These are phyloP conservation scores for Pseudoips prasinana DNA, from an alignment of 2,888 invertebrate species.

Conservation along the genomic window DNA sequence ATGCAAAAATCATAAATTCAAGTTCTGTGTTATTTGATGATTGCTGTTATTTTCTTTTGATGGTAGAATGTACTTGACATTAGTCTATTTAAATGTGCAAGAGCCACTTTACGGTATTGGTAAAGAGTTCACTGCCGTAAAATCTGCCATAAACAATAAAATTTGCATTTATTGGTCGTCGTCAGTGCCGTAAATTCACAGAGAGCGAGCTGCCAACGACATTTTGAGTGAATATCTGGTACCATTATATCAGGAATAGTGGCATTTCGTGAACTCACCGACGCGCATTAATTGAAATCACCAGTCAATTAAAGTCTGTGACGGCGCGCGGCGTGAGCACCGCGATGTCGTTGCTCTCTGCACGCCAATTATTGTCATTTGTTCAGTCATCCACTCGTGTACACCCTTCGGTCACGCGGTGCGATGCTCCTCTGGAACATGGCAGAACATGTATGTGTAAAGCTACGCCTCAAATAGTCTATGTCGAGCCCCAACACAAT, in stretches of 20 bases:
- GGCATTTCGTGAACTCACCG: conserved; percentile 60
- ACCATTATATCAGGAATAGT: conserved; percentile 60
- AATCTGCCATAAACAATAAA: conserved; percentile 80
- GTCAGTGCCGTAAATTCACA: conserved; percentile 71
- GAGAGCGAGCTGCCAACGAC: conserved; percentile 73
- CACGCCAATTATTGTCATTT: conserved; percentile 70
- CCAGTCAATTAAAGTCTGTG: conserved; percentile 70
- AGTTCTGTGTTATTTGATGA: too few species aligned
- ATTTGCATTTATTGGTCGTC: conserved; percentile 81
- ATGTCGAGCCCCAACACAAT: conserved; percentile 9
- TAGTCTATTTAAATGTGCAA: conserved; percentile 52
- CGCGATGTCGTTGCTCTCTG: conserved; percentile 51
- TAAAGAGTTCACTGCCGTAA: conserved; percentile 77
- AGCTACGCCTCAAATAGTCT: conserved; percentile 15
- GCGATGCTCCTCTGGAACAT: conserved; percentile 21
- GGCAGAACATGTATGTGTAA: conserved; percentile 18
- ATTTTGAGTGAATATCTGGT: conserved; percentile 74
- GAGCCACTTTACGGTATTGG: conserved; percentile 68
- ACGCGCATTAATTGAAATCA: conserved; percentile 73
- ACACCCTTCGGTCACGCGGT: conserved; percentile 39
- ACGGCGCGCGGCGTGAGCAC: conserved; percentile 45
- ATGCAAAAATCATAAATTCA: too few species aligned
- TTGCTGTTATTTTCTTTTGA: conserved; percentile 5
- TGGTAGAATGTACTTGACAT: conserved; percentile 23
- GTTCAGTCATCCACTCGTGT: conserved; percentile 53